phyloP scores from a whole-genome alignment of 2,888 invertebrate species.

The Scaptomyza flava region DNA sequence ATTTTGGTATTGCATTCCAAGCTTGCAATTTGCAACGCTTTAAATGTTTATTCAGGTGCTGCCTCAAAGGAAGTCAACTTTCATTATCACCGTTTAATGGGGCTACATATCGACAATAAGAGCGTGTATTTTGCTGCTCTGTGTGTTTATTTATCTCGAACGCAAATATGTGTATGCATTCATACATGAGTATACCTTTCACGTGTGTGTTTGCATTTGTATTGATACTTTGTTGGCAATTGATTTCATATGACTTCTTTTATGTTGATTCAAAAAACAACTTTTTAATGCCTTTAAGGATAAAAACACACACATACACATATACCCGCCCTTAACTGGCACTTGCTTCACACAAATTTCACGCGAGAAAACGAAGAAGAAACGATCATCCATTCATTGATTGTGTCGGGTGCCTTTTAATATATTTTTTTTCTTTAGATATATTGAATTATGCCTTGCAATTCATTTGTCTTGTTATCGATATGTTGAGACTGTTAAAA shows the following conservation, averaged over 20 bases:
- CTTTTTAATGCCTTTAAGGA: conserved; percentile 75
- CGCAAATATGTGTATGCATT: conserved; percentile 17
- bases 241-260: conserved; percentile 79
- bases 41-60: conserved; percentile 36
- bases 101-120: conserved; percentile 1
- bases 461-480: conserved; percentile 53
- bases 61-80: conserved; percentile 50
- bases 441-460: conserved; percentile 42
- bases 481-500: conserved; percentile 35
- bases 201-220: conserved; percentile 44
- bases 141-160: neutral
- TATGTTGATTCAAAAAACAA: conserved; percentile 71
- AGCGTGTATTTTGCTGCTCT: neutral
- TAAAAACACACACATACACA: conserved; percentile 43
- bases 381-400: conserved; percentile 32
- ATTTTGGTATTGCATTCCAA: conserved; percentile 52
- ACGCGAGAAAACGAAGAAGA: neutral
- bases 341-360: conserved; percentile 18
- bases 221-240: conserved; percentile 77
- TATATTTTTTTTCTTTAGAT: too few relatives aligned
- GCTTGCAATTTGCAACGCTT: conserved; percentile 5
- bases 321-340: conserved; percentile 3
- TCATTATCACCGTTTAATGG: conserved; percentile 56
- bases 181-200: conserved; percentile 3
- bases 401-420: conserved; percentile 28